Evolutionary conservation across 2,113 vertebrate species (phyloP).

Genomic region (Pteronura brasiliensis): DNA sequence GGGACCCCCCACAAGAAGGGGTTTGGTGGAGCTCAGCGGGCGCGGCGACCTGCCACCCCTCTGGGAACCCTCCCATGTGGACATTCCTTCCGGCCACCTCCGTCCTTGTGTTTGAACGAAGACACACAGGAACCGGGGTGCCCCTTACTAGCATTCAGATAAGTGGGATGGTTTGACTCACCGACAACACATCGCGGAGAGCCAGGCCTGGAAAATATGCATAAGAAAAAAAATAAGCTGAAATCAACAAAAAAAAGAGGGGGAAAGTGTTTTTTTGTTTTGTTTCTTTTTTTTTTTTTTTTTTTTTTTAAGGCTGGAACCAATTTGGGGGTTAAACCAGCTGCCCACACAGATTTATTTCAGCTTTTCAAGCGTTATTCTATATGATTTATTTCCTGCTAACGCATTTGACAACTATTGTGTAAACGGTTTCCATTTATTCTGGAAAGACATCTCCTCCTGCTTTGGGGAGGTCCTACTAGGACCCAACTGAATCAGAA

Average conservation of each 20-base stretch:
- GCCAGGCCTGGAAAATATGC: not conserved
- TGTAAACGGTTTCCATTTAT: not conserved
- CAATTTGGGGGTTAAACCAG: slow-evolving; percentile 14
- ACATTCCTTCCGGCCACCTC: accelerated
- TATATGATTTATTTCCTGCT: slow-evolving; percentile 3
- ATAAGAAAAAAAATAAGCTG: not conserved
- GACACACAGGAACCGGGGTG: accelerated
- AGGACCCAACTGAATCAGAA: not conserved
- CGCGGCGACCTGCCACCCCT: not conserved
- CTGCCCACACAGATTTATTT: not conserved
- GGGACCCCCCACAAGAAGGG: not conserved
- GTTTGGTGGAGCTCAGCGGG: not conserved
- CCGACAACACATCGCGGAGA: not conserved
- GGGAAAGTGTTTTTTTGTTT: not conserved
- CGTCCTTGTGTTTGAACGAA: not conserved
- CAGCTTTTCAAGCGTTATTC: not conserved
- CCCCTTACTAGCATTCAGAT: not conserved
- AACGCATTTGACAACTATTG: not conserved
- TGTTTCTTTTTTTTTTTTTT: not conserved
- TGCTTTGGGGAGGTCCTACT: not conserved
- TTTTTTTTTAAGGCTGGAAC: slow-evolving; percentile 30
- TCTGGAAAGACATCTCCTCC: not conserved
- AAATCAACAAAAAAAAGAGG: slow-evolving; percentile 28
- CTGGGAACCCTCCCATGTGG: not conserved
- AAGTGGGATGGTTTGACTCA: not conserved